These are phyloP conservation scores for Mesembrinibis cayennensis DNA, from an alignment of 2,113 vertebrate species.

Conservation along the genomic window DNA sequence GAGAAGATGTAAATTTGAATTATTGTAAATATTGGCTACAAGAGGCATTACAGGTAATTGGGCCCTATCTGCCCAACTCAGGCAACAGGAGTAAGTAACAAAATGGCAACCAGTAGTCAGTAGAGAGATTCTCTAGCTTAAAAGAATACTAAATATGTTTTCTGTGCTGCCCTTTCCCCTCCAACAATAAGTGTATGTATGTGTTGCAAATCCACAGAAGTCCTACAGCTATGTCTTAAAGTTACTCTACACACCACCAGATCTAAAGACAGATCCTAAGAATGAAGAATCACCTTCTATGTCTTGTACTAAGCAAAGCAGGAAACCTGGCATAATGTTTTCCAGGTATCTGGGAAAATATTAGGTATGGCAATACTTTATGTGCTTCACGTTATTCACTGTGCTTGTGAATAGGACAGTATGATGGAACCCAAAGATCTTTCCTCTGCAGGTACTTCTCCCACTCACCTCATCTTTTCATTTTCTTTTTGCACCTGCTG, in stretches of 20 bases:
- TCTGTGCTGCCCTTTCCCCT: not conserved
- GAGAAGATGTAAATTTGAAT: not conserved
- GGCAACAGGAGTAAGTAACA: not conserved
- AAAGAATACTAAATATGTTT: not conserved
- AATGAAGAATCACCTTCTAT: not conserved
- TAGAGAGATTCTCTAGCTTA: not conserved
- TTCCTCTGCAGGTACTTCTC: not conserved
- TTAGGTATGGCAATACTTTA: not conserved
- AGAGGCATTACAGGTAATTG: not conserved
- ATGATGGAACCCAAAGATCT: not conserved
- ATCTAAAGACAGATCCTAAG: not conserved
- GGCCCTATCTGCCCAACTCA: not conserved
- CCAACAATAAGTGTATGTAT: not conserved
- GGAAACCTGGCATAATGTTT: not conserved
- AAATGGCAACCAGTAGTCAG: not conserved
- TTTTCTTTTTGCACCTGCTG: not conserved
- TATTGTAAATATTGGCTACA: not conserved
- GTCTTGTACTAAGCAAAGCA: not conserved
- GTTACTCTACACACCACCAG: not conserved
- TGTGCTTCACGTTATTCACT: not conserved
- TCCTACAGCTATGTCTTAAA: not conserved
- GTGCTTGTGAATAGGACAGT: not conserved
- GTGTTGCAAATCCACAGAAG: not conserved
- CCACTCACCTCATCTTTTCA: not conserved
- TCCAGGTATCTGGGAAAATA: not conserved